phyloP scores from a whole-genome alignment of 2,113 vertebrate genomes.

The Anarrhichthys ocellatus region DNA sequence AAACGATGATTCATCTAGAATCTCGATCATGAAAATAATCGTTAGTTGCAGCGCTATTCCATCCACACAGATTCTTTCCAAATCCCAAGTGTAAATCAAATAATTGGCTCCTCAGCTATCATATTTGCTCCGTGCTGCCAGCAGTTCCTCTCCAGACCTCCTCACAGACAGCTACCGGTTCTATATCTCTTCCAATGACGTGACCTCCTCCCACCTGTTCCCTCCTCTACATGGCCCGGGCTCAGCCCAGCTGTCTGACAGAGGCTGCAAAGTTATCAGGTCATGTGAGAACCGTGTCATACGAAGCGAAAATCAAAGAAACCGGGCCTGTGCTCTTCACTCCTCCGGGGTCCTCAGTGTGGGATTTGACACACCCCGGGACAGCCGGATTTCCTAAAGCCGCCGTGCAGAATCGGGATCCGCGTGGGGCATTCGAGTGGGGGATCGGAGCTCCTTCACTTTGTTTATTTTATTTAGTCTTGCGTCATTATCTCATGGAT shows the following conservation, averaged over 20 bases:
- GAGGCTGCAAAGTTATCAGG: slow-evolving; percentile 70
- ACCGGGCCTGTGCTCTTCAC: slow-evolving; percentile 39
- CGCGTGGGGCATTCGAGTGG: slow-evolving; percentile 27
- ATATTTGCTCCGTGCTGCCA: slow-evolving; percentile 43
- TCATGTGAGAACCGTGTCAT: slow-evolving; percentile 84
- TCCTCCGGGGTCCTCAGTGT: slow-evolving; percentile 42
- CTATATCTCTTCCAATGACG: slow-evolving; percentile 40
- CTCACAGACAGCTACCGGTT: slow-evolving; percentile 33
- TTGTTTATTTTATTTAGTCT: slow-evolving; percentile 81
- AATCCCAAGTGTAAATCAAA: slow-evolving; percentile 62
- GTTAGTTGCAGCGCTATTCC: not conserved
- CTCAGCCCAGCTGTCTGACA: slow-evolving; percentile 74
- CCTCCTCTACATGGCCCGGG: slow-evolving; percentile 34
- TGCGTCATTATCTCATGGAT: slow-evolving; percentile 65
- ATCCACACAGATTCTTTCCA: slow-evolving; percentile 10
- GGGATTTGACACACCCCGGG: slow-evolving; percentile 70
- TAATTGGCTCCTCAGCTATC: slow-evolving; percentile 39
- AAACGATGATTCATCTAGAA: not conserved
- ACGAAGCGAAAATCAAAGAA: slow-evolving; percentile 74
- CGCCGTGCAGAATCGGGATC: slow-evolving; percentile 70
- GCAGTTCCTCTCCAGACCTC: slow-evolving; percentile 21
- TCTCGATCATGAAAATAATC: not conserved
- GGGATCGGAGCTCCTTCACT: slow-evolving; percentile 46
- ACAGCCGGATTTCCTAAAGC: slow-evolving; percentile 76
- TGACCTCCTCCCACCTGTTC: slow-evolving; percentile 77